Evolutionary conservation across 2,113 vertebrate species (phyloP).

Genomic region (Symphodus melops): DNA sequence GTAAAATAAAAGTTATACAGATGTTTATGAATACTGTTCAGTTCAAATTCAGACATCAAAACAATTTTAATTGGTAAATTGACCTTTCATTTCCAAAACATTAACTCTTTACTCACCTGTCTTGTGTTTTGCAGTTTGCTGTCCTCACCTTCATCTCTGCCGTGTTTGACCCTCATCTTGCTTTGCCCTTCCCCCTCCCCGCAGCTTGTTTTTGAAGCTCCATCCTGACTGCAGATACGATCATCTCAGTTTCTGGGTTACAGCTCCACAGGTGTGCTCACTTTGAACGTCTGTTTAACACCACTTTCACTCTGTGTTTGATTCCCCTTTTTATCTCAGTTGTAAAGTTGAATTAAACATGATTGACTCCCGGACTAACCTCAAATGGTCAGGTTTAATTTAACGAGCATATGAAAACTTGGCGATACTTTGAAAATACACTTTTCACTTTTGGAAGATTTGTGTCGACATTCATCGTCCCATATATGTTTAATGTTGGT

Average conservation of each 20-base stretch:
- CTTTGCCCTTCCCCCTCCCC: conserved; percentile 1
- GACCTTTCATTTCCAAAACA: neutral
- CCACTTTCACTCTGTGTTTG: conserved; percentile 14
- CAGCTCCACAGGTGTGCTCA: conserved; percentile 30
- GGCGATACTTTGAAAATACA: no score
- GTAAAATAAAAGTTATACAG: no score
- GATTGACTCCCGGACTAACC: neutral
- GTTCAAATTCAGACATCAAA: neutral
- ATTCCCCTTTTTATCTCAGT: neutral
- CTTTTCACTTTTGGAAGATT: neutral
- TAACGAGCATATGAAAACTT: neutral
- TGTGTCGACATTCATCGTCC: neutral
- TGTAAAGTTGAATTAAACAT: neutral
- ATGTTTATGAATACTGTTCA: neutral
- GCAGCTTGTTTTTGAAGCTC: conserved; percentile 16
- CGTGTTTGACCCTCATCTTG: conserved; percentile 22
- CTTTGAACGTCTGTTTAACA: conserved; percentile 27
- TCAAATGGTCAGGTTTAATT: neutral
- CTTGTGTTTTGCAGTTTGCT: conserved; percentile 5
- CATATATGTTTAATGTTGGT: conserved; percentile 4
- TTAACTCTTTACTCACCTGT: neutral
- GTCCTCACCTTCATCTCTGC: neutral
- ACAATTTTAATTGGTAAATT: neutral
- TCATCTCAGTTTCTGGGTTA: conserved; percentile 48
- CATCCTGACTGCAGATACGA: conserved; percentile 25